Conservation (phyloP, 1,140 invertebrate genomes). For the Tetranychus cinnabarinus region DNA sequence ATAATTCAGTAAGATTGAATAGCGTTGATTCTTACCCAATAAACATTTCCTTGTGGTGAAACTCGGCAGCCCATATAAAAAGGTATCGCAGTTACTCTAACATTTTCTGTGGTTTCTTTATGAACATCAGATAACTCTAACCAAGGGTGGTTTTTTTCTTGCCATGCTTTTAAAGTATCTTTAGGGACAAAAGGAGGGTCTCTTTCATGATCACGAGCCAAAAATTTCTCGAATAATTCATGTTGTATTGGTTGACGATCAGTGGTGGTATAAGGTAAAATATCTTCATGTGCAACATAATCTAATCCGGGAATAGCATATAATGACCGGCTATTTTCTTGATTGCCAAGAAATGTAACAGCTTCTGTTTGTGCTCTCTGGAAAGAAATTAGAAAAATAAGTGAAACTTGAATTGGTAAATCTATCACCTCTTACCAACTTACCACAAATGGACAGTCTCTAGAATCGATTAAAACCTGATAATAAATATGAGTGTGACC, state of each 20-base stretch:
- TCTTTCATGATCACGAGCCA: slow-evolving; percentile 49
- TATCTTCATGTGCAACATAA: slow-evolving; percentile 85
- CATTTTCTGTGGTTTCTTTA: slow-evolving; percentile 83
- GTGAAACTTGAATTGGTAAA: background rate
- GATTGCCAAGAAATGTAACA: slow-evolving; percentile 87
- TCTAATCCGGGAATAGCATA: slow-evolving; percentile 77
- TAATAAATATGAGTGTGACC: slow-evolving; percentile 80
- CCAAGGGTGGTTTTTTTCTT: slow-evolving; percentile 93
- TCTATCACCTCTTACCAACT: slow-evolving; percentile 21
- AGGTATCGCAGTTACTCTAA: slow-evolving; percentile 84
- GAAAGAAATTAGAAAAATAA: slow-evolving; percentile 12
- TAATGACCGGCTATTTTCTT: slow-evolving; percentile 61
- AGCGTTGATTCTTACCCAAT: slow-evolving; percentile 41
- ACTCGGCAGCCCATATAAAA: slow-evolving; percentile 85
- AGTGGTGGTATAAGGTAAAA: slow-evolving; percentile 22
- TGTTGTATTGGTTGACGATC: slow-evolving; percentile 42
- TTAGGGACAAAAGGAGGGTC: slow-evolving; percentile 57
- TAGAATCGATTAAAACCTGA: slow-evolving; percentile 81
- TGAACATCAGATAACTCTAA: slow-evolving; percentile 88
- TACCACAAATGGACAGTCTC: slow-evolving; percentile 86
- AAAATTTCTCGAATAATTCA: slow-evolving; percentile 88
- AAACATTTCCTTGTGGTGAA: slow-evolving; percentile 62
- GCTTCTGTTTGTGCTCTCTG: slow-evolving; percentile 85
- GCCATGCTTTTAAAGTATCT: slow-evolving; percentile 78
- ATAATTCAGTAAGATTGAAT: background rate